A percentile compares a stretch with the other conserved stretches of the same genome.
These are phyloP conservation scores for Fulica atra DNA, from an alignment of 2,113 vertebrate genomes.

Conservation along the genomic window DNA sequence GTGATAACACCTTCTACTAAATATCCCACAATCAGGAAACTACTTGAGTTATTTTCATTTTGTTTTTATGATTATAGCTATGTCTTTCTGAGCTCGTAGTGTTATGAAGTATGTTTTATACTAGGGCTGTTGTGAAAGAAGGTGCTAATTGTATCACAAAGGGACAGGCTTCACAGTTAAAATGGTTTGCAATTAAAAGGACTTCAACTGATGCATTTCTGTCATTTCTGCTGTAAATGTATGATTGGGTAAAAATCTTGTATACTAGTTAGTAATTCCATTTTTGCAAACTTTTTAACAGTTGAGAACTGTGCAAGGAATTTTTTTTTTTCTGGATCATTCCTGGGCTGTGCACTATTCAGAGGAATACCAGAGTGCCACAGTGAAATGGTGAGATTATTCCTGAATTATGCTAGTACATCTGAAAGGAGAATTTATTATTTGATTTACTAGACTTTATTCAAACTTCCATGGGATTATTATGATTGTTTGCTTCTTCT, in stretches of 20 bases:
- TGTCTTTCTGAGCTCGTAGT: neutral
- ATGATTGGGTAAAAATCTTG: neutral
- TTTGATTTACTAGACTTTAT: neutral
- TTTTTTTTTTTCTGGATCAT: neutral
- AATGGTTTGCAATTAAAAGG: neutral
- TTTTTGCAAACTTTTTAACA: neutral
- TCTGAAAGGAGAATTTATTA: neutral
- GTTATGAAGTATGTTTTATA: neutral
- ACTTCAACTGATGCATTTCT: neutral
- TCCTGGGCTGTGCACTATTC: neutral
- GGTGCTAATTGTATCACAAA: neutral
- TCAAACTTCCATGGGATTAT: neutral
- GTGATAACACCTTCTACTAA: conserved; percentile 33
- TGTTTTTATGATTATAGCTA: neutral
- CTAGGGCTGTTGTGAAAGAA: neutral
- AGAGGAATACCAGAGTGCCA: neutral
- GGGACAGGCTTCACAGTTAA: neutral
- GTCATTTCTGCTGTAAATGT: neutral
- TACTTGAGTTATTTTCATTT: neutral
- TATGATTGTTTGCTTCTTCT: neutral
- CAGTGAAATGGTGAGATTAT: neutral
- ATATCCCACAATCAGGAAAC: neutral
- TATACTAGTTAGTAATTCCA: neutral
- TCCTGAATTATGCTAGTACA: neutral
- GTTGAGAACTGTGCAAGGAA: neutral